These are phyloP conservation scores for Patella vulgata DNA, from an alignment of 1,140 invertebrate species.

Conservation along the genomic window DNA sequence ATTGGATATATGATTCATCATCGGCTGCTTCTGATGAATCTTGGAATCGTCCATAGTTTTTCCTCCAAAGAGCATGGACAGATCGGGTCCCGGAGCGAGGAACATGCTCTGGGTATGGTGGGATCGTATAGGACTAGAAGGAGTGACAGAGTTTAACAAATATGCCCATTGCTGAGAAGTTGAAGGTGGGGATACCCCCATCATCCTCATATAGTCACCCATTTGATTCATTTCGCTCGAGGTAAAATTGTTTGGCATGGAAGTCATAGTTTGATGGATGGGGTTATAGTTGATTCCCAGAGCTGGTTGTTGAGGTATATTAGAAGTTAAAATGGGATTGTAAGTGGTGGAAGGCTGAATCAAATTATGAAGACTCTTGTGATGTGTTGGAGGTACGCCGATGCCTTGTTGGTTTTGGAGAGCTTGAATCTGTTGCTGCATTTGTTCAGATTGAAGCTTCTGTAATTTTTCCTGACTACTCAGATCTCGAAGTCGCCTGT, in stretches of 20 bases:
- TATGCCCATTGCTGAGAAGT: conserved; percentile 39
- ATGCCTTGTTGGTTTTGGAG: conserved; percentile 30
- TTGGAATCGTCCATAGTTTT: too few species aligned
- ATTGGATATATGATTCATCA: background rate
- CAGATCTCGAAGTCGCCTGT: conserved; percentile 38
- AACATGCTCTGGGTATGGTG: conserved; percentile 4
- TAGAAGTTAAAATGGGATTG: conserved; percentile 30
- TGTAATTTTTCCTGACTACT: conserved; percentile 48
- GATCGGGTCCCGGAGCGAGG: conserved; percentile 1
- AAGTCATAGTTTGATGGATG: conserved; percentile 10
- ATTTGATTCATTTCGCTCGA: conserved; percentile 41
- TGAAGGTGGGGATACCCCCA: conserved; percentile 38
- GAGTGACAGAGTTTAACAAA: conserved; percentile 27
- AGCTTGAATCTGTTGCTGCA: conserved; percentile 34
- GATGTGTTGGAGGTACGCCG: conserved; percentile 20
- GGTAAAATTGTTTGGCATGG: conserved; percentile 25
- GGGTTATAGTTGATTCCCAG: too few species aligned
- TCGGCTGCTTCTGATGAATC: background rate
- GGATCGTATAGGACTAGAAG: background rate
- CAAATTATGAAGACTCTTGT: conserved; percentile 20
- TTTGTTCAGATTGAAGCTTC: conserved; percentile 37
- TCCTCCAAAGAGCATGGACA: background rate
- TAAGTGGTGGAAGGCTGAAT: conserved; percentile 25
- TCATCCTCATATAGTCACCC: conserved; percentile 48
- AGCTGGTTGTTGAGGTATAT: conserved; percentile 1